Conservation (phyloP, 2,113 vertebrate genomes). For the Periophthalmus modestus region DNA sequence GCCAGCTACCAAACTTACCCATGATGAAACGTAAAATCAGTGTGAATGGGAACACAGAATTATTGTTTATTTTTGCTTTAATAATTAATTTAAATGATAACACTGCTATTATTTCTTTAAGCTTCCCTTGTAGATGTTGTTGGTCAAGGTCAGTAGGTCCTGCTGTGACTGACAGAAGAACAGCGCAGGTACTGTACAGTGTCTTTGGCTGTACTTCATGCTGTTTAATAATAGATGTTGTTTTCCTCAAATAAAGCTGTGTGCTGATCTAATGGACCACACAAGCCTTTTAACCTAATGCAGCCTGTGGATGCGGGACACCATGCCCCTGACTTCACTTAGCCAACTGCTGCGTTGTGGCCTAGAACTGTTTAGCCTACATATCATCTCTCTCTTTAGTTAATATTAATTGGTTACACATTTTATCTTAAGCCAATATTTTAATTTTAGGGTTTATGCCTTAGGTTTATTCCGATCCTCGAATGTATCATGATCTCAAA, state of each 20-base stretch:
- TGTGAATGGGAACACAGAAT: too few relatives aligned
- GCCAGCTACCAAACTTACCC: too few relatives aligned
- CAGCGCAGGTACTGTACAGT: slow-evolving; percentile 42
- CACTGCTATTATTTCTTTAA: too few relatives aligned
- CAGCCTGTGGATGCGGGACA: slow-evolving; percentile 33
- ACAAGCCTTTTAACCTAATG: slow-evolving; percentile 73
- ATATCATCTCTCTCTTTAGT: slow-evolving; percentile 13
- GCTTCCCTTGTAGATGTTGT: too few relatives aligned
- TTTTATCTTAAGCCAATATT: too few relatives aligned
- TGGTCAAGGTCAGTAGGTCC: neutral
- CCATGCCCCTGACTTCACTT: slow-evolving; percentile 42
- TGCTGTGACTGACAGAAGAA: slow-evolving; percentile 19
- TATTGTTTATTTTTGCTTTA: too few relatives aligned
- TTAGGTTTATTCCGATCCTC: too few relatives aligned
- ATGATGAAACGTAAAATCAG: too few relatives aligned
- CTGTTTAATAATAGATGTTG: slow-evolving; percentile 75
- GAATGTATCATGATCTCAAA: neutral
- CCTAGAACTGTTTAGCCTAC: slow-evolving; percentile 38
- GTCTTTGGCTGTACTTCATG: slow-evolving; percentile 37
- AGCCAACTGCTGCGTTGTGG: slow-evolving; percentile 28
- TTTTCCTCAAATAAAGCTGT: slow-evolving; percentile 63
- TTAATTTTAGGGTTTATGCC: too few relatives aligned
- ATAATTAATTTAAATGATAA: too few relatives aligned
- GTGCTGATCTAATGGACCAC: slow-evolving; percentile 63
- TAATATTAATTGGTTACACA: slow-evolving; percentile 17